Evolutionary conservation across 2,888 invertebrate genomes (phyloP).

Genomic region (Zhengitettix transpicula): DNA sequence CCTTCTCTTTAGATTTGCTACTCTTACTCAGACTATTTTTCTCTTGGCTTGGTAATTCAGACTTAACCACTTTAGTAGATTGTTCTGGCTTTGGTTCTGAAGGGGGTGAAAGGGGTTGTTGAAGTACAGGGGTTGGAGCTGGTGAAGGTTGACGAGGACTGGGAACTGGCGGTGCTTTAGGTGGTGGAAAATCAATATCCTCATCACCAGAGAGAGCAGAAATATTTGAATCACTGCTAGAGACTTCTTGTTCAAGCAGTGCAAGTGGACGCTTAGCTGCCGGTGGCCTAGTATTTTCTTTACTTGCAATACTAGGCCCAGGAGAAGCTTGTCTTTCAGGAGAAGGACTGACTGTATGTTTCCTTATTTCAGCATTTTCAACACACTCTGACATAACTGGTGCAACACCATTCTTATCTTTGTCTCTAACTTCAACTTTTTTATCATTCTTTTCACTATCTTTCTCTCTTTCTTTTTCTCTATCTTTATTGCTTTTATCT

Average conservation of each 20-base stretch:
- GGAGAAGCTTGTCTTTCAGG: neutral
- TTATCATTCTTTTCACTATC: constrained; percentile 8
- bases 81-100: neutral
- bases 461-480: constrained; percentile 19
- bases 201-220: constrained; percentile 14
- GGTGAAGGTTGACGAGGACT: neutral
- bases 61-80: constrained; percentile 1
- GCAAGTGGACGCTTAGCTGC: constrained; percentile 8
- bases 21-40: constrained; percentile 7
- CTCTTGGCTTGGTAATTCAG: constrained; percentile 3
- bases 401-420: constrained; percentile 11
- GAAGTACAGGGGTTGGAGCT: neutral
- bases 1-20: constrained; percentile 13
- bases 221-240: constrained; percentile 9
- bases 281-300: too few relatives aligned
- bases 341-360: constrained; percentile 2
- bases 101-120: neutral
- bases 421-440: constrained; percentile 10
- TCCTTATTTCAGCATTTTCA: neutral
- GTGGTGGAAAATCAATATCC: constrained; percentile 7
- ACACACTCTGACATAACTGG: neutral
- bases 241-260: constrained; percentile 9
- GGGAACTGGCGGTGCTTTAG: neutral
- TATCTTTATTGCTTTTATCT: constrained; percentile 25
- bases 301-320: too few relatives aligned